A percentile compares a stretch with the other conserved stretches of the same genome.
Evolutionary conservation across 2,113 vertebrate genomes (phyloP).

Genomic region (Onychostoma macrolepis): DNA sequence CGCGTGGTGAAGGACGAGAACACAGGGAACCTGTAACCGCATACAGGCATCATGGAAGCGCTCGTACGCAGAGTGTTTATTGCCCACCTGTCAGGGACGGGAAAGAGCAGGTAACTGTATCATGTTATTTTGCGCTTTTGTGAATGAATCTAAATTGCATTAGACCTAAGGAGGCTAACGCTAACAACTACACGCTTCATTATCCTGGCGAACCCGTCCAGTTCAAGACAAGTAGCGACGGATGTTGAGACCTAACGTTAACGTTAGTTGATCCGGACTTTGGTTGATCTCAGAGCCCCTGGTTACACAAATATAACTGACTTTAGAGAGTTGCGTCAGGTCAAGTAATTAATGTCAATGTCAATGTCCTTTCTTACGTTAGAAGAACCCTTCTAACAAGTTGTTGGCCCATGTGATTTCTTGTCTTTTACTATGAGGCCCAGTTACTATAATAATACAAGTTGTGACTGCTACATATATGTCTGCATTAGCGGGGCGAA

Average conservation of each 20-base stretch:
- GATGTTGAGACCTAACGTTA: neutral
- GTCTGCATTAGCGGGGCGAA: neutral
- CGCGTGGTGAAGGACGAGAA: neutral
- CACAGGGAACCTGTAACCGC: neutral
- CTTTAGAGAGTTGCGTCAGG: neutral
- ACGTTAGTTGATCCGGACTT: too few relatives aligned
- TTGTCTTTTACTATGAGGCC: neutral
- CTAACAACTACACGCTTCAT: neutral
- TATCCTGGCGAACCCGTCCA: neutral
- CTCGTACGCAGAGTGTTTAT: slow-evolving; percentile 47
- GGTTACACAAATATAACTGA: neutral
- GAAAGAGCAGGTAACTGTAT: slow-evolving; percentile 43
- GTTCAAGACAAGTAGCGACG: neutral
- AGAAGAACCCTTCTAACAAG: neutral
- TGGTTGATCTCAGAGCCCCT: neutral
- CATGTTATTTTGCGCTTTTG: neutral
- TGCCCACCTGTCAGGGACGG: neutral
- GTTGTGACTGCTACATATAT: too few relatives aligned
- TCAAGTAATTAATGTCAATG: neutral
- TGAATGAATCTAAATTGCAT: neutral
- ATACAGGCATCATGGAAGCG: slow-evolving; percentile 53
- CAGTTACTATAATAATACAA: neutral
- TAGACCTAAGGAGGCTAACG: neutral
- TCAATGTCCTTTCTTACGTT: neutral
- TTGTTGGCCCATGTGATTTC: neutral